Evolutionary conservation across 2,888 invertebrate genomes (phyloP).

Genomic region (Ophion ventricosus): DNA sequence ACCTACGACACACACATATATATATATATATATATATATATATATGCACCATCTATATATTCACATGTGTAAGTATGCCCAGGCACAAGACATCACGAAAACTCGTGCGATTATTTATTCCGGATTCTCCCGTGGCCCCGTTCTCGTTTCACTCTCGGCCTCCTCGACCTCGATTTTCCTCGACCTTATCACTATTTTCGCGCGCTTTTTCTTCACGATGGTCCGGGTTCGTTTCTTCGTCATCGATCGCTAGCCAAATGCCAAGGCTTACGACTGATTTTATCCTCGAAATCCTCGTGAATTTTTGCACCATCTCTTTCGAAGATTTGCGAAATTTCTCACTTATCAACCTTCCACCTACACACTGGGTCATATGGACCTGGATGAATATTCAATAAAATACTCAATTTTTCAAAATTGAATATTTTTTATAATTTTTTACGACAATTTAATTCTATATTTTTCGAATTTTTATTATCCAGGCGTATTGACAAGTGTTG

Average conservation of each 20-base stretch:
- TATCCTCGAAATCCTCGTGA: neutral
- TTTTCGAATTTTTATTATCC: too few relatives aligned
- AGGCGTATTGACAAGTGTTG: too few relatives aligned
- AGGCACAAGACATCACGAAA: neutral
- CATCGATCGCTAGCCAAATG: neutral
- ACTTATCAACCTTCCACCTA: too few relatives aligned
- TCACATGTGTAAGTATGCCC: neutral
- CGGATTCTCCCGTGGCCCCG: neutral
- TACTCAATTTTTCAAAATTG: too few relatives aligned
- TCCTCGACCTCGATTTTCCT: neutral
- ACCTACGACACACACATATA: too few relatives aligned
- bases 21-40: too few relatives aligned
- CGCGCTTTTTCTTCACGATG: neutral
- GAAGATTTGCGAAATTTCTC: too few relatives aligned
- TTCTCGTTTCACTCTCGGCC: neutral
- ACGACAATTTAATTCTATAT: too few relatives aligned
- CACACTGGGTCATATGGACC: too few relatives aligned
- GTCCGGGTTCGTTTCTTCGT: neutral
- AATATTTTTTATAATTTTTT: too few relatives aligned
- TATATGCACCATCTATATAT: neutral
- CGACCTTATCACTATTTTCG: neutral
- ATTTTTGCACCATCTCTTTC: neutral
- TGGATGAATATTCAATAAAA: too few relatives aligned
- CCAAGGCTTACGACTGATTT: neutral
- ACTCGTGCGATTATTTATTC: constrained; percentile 28